Evolutionary conservation across 2,113 vertebrate genomes (phyloP), one percentile per base, ranked within the genome.

Genomic region (Dasypus novemcinctus): DNA sequence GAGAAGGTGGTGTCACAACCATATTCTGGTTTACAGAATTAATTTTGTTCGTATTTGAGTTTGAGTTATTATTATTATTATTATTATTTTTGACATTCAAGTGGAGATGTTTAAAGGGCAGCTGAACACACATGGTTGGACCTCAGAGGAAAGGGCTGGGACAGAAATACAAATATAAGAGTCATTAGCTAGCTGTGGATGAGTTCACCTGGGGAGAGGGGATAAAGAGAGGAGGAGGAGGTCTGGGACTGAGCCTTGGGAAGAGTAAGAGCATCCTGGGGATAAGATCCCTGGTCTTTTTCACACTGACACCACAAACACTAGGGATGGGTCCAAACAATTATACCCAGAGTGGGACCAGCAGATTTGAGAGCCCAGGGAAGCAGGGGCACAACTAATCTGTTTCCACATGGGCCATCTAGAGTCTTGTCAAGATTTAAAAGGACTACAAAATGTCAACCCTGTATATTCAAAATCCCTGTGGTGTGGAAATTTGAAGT

Each of bases 171-270:
- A 82, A 91, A 82, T 72, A 68, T 64, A 57, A 13, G 25, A 88
- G 74, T 72, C 68, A 61, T 61, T 64, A n/a, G 68, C 46, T 91
- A 61, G 46, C 25, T 38, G 38, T 43, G 38, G 85, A 41, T 15
- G 33, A 85, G 82, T 59, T 96, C 91, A 90, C 59, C 25, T 88
- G 87, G 57, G 85, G 83, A 84, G 66, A 94, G 1, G 54, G 4
- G 90, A 41, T 63, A 10, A 59, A 57, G 36, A 2, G 54, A 49
- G 36, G 41, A 91, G 20, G 33, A n/a, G 15, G 95, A 20, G 38
- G 31, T 17, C 21, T 43, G 43, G 31, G 61, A 49, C 33, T 13
- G n/a, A 63, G 59, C 43, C 13, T 41, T 7, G 41, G 54, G 6
- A 74, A 8, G 15, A 36, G 54, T 4, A 74, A 8, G 15, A 36